Base-by-base conservation (phyloP, 2,888 invertebrate genomes). In the Pheosia tremula region DNA sequence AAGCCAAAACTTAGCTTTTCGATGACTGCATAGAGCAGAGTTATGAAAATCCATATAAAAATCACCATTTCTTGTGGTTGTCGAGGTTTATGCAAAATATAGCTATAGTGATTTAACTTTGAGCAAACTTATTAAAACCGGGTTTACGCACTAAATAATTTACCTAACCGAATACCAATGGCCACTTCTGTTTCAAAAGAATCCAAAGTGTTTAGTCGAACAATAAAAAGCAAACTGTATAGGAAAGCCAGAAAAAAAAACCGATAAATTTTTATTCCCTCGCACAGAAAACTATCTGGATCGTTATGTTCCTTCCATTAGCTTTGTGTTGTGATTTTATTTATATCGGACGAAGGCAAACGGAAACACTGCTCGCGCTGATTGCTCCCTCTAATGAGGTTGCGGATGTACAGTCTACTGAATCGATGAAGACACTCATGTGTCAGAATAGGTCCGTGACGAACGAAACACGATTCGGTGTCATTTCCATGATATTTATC, bases 311-410 rank as follows among this genome's bases (percentile, higher is more conserved):
- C 49, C 63, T 61, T 37, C 59, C 54, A 55, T 56, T 62, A 57
- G 56, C 49, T 43, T 60, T 64, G 37, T 53, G 53, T 53, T 68
- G 59, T 59, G 65, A 57, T 61, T 53, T 71, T 72, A 61, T 63
- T 67, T 73, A 58, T 68, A 64, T 58, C 57, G 58, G 43, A 57
- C 61, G 55, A 58, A 62, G 61, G 59, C 61, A 65, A 56, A 57
- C 62, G 69, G 69, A 72, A 66, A 66, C 64, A 64, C 52, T 58
- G 53, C 61, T 67, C 69, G 64, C 64, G 58, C 64, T 66, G 74
- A 72, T 69, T 74, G 60, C 60, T 57, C 64, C 55, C 61, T 8
- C 61, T 72, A 74, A 74, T 74, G 69, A 66, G 63, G 58, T 57
- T 63, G 62, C 56, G 63, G 66, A 71, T 67, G 62, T 73, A 61